Evolutionary conservation across 2,888 invertebrate genomes (phyloP).

Genomic region (Cheilosia vernalis): DNA sequence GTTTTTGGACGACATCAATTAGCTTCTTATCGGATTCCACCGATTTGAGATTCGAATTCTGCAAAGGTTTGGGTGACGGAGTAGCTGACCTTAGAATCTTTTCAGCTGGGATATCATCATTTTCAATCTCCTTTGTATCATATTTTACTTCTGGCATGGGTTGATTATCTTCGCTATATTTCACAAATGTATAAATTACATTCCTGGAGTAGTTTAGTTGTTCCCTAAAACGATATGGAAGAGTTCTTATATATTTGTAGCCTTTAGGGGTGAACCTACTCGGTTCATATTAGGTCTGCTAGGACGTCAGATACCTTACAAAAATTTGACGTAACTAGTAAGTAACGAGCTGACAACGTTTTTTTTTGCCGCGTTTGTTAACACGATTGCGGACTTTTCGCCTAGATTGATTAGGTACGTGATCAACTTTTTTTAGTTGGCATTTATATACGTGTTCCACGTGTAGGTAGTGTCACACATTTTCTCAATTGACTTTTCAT

Average conservation of each 20-base stretch:
- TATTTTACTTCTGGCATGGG: not conserved
- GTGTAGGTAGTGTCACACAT: too few species aligned
- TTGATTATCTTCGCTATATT: slow-evolving; percentile 6
- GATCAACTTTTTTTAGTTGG: too few species aligned
- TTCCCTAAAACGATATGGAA: slow-evolving; percentile 20
- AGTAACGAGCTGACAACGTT: too few species aligned
- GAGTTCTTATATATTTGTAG: not conserved
- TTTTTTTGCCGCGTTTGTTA: too few species aligned
- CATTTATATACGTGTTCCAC: too few species aligned
- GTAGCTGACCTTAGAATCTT: not conserved
- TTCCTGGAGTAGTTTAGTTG: slow-evolving; percentile 40
- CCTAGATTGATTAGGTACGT: too few species aligned
- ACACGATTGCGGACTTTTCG: too few species aligned
- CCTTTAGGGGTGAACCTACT: too few species aligned
- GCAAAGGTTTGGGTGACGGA: not conserved
- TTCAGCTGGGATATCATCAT: not conserved
- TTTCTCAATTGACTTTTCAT: too few species aligned
- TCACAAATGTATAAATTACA: slow-evolving; percentile 55
- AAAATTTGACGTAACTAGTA: too few species aligned
- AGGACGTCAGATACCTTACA: too few species aligned
- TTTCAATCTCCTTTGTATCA: not conserved
- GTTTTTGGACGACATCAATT: not conserved
- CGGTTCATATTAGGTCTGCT: too few species aligned
- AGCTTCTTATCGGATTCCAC: not conserved
- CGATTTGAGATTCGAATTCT: not conserved